Evolutionary conservation across 2,113 vertebrate genomes (phyloP).

Genomic region (Haemorhous mexicanus): DNA sequence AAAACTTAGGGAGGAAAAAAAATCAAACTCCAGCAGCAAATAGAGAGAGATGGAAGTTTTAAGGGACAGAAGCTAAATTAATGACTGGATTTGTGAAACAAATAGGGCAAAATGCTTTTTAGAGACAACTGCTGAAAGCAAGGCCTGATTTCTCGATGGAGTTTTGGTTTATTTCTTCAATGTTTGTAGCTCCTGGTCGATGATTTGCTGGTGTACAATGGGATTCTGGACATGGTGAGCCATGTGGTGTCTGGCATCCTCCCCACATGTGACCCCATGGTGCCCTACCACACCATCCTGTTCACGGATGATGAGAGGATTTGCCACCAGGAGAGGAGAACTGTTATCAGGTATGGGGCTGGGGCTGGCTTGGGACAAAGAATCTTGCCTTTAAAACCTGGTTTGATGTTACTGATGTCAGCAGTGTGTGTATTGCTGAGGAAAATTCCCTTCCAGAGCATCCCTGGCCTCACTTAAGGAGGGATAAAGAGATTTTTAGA

Average conservation of each 20-base stretch:
- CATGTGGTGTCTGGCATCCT: slow-evolving; percentile 84
- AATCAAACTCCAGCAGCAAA: neutral
- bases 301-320: slow-evolving; percentile 84
- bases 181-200: slow-evolving; percentile 88
- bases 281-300: slow-evolving; percentile 92
- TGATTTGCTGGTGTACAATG: slow-evolving; percentile 94
- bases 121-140: neutral
- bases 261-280: slow-evolving; percentile 84
- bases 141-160: neutral
- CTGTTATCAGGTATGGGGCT: slow-evolving; percentile 79
- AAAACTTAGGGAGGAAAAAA: neutral
- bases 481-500: neutral
- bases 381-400: neutral
- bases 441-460: neutral
- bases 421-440: neutral
- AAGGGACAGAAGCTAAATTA: neutral
- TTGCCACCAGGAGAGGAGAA: slow-evolving; percentile 80
- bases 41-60: neutral
- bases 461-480: neutral
- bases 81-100: neutral
- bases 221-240: slow-evolving; percentile 85
- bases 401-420: neutral
- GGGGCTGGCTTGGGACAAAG: rapidly evolving
- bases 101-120: neutral
- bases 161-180: neutral